A percentile compares a stretch with the other conserved stretches of the same genome.
phyloP scores from a whole-genome alignment of 1,140 invertebrate species.

The Drosophila busckii region DNA sequence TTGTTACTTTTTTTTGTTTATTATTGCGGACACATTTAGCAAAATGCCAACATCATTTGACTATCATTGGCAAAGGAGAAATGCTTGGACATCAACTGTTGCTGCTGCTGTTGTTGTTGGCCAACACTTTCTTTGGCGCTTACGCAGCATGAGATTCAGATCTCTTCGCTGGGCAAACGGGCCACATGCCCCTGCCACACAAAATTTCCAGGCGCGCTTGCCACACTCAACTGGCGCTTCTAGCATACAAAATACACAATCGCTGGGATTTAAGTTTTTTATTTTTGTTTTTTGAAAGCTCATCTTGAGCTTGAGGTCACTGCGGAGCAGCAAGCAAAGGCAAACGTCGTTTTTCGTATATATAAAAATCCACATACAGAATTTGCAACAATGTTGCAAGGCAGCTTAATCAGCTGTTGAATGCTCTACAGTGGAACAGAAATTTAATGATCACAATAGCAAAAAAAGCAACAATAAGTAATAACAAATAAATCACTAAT shows the following conservation, averaged over 20 bases:
- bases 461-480: too few relatives aligned
- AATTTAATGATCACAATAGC: too few relatives aligned
- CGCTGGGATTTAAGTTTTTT: slow-evolving; percentile 32
- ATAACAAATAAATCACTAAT: too few relatives aligned
- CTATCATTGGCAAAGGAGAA: slow-evolving; percentile 57
- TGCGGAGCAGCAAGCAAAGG: slow-evolving; percentile 32
- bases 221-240: neutral
- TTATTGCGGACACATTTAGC: slow-evolving; percentile 57
- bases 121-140: slow-evolving; percentile 62
- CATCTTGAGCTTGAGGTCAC: slow-evolving; percentile 42
- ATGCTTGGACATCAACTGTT: slow-evolving; percentile 26
- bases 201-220: neutral
- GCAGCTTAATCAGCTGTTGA: too few relatives aligned
- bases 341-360: too few relatives aligned
- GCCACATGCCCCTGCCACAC: slow-evolving; percentile 3
- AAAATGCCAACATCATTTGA: slow-evolving; percentile 60
- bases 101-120: slow-evolving; percentile 2
- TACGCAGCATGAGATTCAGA: slow-evolving; percentile 69
- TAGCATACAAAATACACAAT: too few relatives aligned
- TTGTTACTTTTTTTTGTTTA: slow-evolving; percentile 74
- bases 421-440: too few relatives aligned
- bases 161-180: slow-evolving; percentile 11
- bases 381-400: too few relatives aligned
- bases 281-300: slow-evolving; percentile 44
- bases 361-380: too few relatives aligned